Evolutionary conservation across 2,797 vertebrate genomes (phyloP).

Genomic region (Pangasius krempfi): DNA sequence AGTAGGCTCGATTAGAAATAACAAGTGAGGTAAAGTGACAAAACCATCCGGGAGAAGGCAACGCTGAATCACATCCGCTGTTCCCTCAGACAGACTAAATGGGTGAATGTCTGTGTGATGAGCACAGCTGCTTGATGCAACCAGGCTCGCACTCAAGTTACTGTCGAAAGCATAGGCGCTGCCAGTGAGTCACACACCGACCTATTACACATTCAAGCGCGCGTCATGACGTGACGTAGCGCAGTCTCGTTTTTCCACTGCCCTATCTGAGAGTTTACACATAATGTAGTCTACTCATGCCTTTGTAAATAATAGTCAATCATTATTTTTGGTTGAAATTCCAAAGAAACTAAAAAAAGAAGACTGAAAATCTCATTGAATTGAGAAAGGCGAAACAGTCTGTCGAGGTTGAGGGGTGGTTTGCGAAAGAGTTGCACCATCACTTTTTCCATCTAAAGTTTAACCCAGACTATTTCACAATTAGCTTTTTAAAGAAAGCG

Average conservation of each 20-base stretch:
- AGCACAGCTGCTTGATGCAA: conserved; percentile 44
- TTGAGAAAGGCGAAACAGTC: neutral
- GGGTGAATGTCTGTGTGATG: conserved; percentile 33
- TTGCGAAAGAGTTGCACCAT: conserved; percentile 53
- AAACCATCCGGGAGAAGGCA: conserved; percentile 16
- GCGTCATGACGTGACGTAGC: conserved; percentile 58
- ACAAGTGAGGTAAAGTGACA: conserved; percentile 3
- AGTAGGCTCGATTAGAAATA: neutral
- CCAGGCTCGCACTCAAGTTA: conserved; percentile 46
- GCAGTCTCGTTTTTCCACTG: conserved; percentile 48
- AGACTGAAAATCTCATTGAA: neutral
- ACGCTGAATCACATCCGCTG: conserved; percentile 38
- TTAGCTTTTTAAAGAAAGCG: conserved; percentile 32
- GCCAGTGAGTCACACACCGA: conserved; percentile 48
- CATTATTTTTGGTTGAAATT: neutral
- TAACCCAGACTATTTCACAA: conserved; percentile 57
- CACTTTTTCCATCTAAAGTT: conserved; percentile 55
- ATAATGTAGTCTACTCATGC: neutral
- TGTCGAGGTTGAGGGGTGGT: neutral
- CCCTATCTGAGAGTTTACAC: neutral
- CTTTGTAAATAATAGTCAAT: neutral
- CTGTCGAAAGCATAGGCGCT: conserved; percentile 54
- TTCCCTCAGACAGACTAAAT: conserved; percentile 38
- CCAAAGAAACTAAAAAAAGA: neutral
- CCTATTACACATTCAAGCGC: conserved; percentile 50